These are phyloP conservation scores for Ephialtes manifestator DNA, from an alignment of 2,888 invertebrate species.

Conservation along the genomic window DNA sequence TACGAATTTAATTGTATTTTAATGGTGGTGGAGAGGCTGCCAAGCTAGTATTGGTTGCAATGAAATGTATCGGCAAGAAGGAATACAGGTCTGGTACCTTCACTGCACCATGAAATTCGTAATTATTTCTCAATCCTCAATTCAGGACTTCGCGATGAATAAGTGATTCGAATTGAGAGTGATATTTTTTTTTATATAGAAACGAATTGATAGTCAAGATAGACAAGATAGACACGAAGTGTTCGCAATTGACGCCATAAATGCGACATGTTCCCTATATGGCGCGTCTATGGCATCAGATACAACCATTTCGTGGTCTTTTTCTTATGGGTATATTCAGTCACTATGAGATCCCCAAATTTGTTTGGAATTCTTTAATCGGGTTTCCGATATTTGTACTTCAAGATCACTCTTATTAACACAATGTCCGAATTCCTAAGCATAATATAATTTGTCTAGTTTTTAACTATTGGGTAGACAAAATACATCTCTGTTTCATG, in stretches of 20 bases:
- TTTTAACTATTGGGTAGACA: background rate
- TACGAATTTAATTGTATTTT: constrained; percentile 45
- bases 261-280: no score
- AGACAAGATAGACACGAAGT: no score
- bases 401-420: background rate
- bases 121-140: background rate
- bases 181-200: background rate
- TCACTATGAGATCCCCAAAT: background rate
- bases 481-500: background rate
- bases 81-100: background rate
- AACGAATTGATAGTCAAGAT: no score
- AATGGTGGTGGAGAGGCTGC: background rate
- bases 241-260: no score
- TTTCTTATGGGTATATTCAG: background rate
- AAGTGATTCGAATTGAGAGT: background rate
- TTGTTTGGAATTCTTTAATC: background rate
- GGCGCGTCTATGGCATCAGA: no score
- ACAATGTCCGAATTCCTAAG: background rate
- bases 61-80: background rate
- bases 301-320: no score
- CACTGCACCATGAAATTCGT: background rate
- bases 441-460: background rate
- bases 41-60: background rate
- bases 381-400: background rate
- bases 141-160: background rate